Conservation (phyloP, 2,113 vertebrate genomes). For the Bagarius yarrelli region DNA sequence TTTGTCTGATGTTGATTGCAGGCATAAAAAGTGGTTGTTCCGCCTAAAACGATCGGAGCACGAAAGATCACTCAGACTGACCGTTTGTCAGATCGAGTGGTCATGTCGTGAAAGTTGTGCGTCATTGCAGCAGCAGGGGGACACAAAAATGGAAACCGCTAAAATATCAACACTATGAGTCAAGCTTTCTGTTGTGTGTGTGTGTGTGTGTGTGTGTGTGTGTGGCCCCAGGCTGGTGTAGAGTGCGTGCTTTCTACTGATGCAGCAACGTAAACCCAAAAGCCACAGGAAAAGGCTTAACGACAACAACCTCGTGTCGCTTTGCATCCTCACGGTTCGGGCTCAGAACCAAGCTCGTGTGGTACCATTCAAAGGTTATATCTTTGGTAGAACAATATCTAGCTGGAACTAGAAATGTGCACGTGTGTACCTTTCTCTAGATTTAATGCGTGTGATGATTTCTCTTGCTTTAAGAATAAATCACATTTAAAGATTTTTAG, state of each 20-base stretch:
- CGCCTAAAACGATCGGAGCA: background rate
- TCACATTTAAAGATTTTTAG: too few species aligned
- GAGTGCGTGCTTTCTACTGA: constrained; percentile 39
- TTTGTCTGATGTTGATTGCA: constrained; percentile 17
- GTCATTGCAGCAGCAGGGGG: constrained; percentile 39
- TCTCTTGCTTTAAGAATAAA: too few species aligned
- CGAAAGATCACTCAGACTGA: constrained; percentile 18
- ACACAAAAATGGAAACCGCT: constrained; percentile 31
- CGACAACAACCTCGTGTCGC: background rate
- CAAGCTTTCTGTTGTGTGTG: constrained; percentile 30
- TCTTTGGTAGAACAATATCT: background rate
- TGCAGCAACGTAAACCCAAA: constrained; percentile 33
- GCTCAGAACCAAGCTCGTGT: background rate
- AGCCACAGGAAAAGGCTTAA: constrained; percentile 23
- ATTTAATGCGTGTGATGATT: too few species aligned
- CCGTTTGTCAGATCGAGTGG: constrained; percentile 30
- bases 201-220: constrained; percentile 3
- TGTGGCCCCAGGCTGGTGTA: constrained; percentile 20
- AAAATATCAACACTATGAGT: constrained; percentile 44
- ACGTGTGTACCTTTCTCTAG: background rate
- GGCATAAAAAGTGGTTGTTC: constrained; percentile 8
- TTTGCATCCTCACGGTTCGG: background rate
- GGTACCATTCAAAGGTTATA: background rate
- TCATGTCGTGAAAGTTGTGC: constrained; percentile 39
- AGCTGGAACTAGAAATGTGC: background rate